Evolutionary conservation across 1,140 invertebrate genomes (phyloP).

Genomic region (Panulirus ornatus): DNA sequence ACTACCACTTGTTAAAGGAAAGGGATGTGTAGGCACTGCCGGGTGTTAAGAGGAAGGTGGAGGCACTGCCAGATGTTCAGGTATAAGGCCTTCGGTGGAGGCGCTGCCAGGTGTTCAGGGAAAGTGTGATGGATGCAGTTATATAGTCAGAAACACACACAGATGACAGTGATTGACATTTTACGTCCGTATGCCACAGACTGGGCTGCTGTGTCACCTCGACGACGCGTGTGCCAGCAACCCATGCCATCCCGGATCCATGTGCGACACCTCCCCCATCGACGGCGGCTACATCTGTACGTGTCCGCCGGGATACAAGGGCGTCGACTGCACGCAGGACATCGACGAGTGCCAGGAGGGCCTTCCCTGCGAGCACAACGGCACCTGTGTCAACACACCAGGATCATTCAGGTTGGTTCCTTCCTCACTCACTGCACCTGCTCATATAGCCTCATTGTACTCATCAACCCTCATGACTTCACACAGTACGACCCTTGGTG

Average conservation of each 20-base stretch:
- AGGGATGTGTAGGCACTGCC: no score
- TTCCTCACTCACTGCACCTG: no score
- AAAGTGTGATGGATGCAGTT: no score
- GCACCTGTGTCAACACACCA: constrained; percentile 95
- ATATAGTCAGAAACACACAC: no score
- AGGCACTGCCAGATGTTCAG: no score
- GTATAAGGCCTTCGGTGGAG: no score
- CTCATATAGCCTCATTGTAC: not conserved
- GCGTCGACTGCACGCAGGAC: constrained; percentile 93
- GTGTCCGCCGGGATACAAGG: constrained; percentile 94
- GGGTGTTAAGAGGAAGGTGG: no score
- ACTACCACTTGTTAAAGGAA: no score
- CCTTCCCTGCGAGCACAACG: constrained; percentile 94
- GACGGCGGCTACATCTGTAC: constrained; percentile 96
- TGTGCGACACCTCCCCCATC: constrained; percentile 96
- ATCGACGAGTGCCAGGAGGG: constrained; percentile 97
- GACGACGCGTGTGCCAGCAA: constrained; percentile 98
- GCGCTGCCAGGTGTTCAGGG: no score
- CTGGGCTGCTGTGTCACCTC: constrained; percentile 94
- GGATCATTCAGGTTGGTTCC: constrained; percentile 93
- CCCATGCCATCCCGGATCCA: constrained; percentile 95
- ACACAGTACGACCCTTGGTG: no score
- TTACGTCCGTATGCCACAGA: constrained; percentile 26
- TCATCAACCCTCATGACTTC: no score
- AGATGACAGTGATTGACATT: not conserved